A percentile compares a stretch with the other conserved stretches of the same genome.
Evolutionary conservation across 2,888 invertebrate genomes (phyloP).

Genomic region (Gymnocheta viridis): DNA sequence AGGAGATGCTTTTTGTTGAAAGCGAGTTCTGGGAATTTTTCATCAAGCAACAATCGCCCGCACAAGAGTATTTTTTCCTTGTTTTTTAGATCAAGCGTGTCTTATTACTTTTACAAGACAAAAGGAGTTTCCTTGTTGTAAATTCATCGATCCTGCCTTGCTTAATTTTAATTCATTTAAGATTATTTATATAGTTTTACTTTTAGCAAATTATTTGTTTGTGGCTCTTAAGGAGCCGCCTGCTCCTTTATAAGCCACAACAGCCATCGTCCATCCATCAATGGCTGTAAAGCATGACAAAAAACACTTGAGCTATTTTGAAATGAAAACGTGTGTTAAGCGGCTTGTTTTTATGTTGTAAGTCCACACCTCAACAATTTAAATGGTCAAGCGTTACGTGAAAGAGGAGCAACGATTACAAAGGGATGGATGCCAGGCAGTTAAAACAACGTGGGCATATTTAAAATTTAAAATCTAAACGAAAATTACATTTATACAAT

Average conservation of each 20-base stretch:
- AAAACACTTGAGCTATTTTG: not conserved
- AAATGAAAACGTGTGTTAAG: conserved; percentile 54
- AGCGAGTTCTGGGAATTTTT: conserved; percentile 41
- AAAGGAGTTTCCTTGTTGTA: conserved; percentile 11
- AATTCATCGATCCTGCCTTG: conserved; percentile 41
- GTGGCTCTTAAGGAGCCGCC: not conserved
- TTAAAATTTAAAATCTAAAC: not conserved
- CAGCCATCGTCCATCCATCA: conserved; percentile 8
- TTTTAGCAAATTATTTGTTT: not conserved
- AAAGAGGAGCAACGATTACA: not conserved
- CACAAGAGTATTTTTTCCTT: conserved; percentile 25
- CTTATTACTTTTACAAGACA: not conserved
- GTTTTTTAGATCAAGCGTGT: not conserved
- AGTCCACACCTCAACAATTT: conserved; percentile 56
- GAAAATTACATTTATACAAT: not conserved
- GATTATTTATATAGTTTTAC: not conserved
- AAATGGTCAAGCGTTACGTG: conserved; percentile 54
- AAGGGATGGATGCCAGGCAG: conserved; percentile 32
- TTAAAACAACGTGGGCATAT: not conserved
- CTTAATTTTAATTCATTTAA: not conserved
- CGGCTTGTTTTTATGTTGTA: conserved; percentile 51
- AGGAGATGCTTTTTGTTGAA: not conserved
- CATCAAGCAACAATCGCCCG: conserved; percentile 36
- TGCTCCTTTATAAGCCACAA: not conserved
- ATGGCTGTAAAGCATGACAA: conserved; percentile 1